Evolutionary conservation across 2,797 vertebrate species (phyloP).

Genomic region (Onychomys torridus): DNA sequence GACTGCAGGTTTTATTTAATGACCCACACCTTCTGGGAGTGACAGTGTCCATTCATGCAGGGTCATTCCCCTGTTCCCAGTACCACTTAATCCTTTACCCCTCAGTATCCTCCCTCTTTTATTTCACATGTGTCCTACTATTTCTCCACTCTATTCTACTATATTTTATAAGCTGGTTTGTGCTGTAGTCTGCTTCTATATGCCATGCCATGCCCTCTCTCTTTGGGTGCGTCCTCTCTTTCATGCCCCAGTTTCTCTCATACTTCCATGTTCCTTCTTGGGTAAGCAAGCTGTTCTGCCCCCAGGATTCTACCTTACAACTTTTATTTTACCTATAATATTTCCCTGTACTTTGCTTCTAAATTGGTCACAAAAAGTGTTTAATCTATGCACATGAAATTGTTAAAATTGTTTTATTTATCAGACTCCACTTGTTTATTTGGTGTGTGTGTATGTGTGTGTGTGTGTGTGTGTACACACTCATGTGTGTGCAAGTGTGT

Average conservation of each 20-base stretch:
- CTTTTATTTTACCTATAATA: background rate
- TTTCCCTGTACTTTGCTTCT: slow-evolving; percentile 46
- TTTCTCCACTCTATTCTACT: background rate
- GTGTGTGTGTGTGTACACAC: background rate
- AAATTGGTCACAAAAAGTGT: slow-evolving; percentile 42
- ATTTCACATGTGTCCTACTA: background rate
- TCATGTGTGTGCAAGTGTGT: background rate
- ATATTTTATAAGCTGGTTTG: background rate
- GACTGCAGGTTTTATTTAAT: background rate
- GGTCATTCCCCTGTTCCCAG: background rate
- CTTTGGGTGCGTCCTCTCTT: background rate
- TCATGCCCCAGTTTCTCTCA: background rate
- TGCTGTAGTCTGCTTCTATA: background rate
- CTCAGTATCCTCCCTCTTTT: background rate
- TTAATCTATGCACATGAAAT: slow-evolving; percentile 36
- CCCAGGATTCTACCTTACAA: background rate
- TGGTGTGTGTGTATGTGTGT: background rate
- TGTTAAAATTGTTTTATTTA: slow-evolving; percentile 60
- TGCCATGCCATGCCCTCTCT: background rate
- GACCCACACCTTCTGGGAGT: background rate
- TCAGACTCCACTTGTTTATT: background rate
- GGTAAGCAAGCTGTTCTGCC: background rate
- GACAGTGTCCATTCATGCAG: background rate
- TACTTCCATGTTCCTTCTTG: background rate
- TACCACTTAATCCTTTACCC: background rate